Base-by-base conservation (phyloP, 2,888 invertebrate species). In the Zootermopsis nevadensis region DNA sequence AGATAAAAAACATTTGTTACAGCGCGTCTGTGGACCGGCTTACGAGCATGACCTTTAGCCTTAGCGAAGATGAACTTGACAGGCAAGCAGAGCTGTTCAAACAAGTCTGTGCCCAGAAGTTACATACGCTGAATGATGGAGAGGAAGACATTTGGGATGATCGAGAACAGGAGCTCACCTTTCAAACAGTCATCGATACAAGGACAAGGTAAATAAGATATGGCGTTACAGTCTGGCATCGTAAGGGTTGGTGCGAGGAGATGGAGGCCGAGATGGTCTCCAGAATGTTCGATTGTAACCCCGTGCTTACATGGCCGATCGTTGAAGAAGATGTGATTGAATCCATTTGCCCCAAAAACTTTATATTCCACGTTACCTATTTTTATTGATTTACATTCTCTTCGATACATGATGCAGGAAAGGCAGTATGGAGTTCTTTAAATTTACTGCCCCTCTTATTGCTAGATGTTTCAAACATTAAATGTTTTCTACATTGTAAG, bases 41-140 rank as follows among this genome's bases (percentile, higher is more conserved):
- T 85, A 87, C 88, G 85, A 88, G 88, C 66, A 87, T 89, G 87
- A 89, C 89, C 86, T 91, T 91, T 86, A 90, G 89, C 85, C 86
- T 91, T 81, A 89, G 89, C 82, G 91, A 91, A 86, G 90, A 90
- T 83, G 90, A 91, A 85, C 88, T 90, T 84, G 89, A 90, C 81
- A 89, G 89, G 82, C 89, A 89, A 83, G 90, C 91, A 81, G 92
- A 93, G 84, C 88, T 93, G 88, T 94, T 94, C 89, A 92, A 93
- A 87, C 92, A 93, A 88, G 92, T 93, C 80, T 90, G 91, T 88
- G 88, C 89, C 83, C 85, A 86, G 48, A 85, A 86, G 76, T 76
- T 85, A 48, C 84, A 88, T 87, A 83, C 88, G 88, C 85, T 82
- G 27, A 80, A 84, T 81, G 84, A 85, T 81, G 74, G 74, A 30